Conservation (phyloP, 1,140 invertebrate genomes). For the Helicorthomorpha holstii region DNA sequence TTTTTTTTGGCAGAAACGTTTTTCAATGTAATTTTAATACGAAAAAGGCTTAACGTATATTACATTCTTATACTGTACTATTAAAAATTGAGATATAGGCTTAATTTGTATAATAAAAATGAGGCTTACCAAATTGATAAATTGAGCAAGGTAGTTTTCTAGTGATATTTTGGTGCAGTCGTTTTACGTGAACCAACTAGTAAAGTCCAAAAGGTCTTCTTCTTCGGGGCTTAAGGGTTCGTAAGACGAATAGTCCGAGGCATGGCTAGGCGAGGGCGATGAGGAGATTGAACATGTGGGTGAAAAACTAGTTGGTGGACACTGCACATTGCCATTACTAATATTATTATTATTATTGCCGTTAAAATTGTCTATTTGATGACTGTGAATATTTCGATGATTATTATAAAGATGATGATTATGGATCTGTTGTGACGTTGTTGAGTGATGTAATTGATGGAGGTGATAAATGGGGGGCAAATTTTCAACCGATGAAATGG, state of each 20-base stretch:
- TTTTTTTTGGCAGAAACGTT: too few species aligned
- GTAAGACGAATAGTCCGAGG: conserved; percentile 57
- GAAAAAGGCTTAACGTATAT: too few species aligned
- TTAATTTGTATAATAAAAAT: too few species aligned
- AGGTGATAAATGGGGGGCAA: neutral
- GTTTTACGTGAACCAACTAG: conserved; percentile 42
- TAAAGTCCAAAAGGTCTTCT: conserved; percentile 73
- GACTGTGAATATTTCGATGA: neutral
- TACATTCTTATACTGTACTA: too few species aligned
- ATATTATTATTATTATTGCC: neutral
- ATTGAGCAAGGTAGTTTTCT: too few species aligned
- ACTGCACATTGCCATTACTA: neutral
- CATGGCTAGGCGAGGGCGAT: conserved; percentile 46
- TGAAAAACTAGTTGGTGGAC: conserved; percentile 28
- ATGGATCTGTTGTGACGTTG: neutral
- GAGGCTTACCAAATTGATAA: too few species aligned
- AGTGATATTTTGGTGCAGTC: too few species aligned
- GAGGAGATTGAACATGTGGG: conserved; percentile 48
- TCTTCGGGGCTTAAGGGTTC: conserved; percentile 72
- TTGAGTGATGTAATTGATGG: neutral
- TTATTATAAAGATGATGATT: neutral
- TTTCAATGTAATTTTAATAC: too few species aligned
- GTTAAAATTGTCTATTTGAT: neutral
- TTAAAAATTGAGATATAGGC: too few species aligned
- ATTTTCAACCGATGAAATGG: neutral